A percentile compares a stretch with the other conserved stretches of the same genome.
Conservation (phyloP, 2,113 vertebrate species). For the Chlorodrepanis virens region DNA sequence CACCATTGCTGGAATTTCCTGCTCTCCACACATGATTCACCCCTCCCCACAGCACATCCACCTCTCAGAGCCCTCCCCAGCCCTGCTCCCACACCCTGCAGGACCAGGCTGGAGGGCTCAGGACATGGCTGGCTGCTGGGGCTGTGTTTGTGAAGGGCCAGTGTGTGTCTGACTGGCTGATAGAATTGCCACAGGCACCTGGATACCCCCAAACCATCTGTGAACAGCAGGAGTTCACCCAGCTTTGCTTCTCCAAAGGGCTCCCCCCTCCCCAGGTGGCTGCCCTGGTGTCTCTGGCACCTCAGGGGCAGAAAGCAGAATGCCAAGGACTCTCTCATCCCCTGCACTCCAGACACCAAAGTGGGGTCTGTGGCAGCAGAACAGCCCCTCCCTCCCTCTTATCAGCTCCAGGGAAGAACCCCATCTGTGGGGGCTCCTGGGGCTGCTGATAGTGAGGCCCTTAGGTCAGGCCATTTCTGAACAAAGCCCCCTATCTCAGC, state of each 20-base stretch:
- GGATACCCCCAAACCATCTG: too few relatives aligned
- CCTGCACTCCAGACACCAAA: neutral
- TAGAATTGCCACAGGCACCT: rapidly evolving
- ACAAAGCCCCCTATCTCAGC: neutral
- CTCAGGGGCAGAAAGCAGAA: neutral
- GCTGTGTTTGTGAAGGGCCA: neutral
- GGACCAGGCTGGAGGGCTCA: neutral
- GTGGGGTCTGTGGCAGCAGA: neutral
- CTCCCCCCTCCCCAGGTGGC: neutral
- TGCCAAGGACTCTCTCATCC: neutral
- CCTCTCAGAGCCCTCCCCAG: neutral
- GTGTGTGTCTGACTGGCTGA: neutral
- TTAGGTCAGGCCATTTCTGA: conserved; percentile 17
- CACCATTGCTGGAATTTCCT: neutral
- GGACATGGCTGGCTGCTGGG: rapidly evolving
- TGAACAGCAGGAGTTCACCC: neutral
- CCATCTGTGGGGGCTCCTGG: neutral
- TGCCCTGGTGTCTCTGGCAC: neutral
- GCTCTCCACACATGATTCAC: neutral
- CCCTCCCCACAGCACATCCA: neutral
- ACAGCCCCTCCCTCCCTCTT: neutral
- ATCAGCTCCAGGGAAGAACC: neutral
- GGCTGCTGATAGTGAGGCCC: neutral
- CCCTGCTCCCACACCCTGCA: neutral
- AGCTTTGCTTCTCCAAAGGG: neutral